Base-by-base conservation (phyloP, 2,888 invertebrate species). In the Tetranychus truncatus region DNA sequence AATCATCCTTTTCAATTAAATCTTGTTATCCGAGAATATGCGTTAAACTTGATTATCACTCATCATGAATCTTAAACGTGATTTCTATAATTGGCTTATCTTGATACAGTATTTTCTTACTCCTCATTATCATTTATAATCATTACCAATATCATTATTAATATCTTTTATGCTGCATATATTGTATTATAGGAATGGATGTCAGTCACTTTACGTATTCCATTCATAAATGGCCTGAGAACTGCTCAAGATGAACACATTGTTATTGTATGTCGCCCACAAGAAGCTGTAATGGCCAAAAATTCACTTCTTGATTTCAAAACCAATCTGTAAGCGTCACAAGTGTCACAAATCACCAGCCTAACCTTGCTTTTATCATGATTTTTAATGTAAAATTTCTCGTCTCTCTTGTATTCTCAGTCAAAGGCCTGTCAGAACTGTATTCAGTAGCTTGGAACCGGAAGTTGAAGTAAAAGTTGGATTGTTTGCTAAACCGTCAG, bases 161-260 rank as follows among this genome's bases (percentile, higher is more conserved):
- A 34, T 5, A 34, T 34, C 34, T 3, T 34, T 34, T 3, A 34
- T 76, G 24, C 65, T 74, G 18, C 75, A 74, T 45, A 73, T 78
- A 20, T 45, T n/a, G 69, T 69, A 34, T 34, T 34, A 34, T 74
- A 81, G 81, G 78, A 78, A 20, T 81, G 80, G 81, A 76, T 81
- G 45, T 81, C 81, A 66, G 78, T 81, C 55, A 79, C 79, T 0
- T 74, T 81, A 11, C 77, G 81, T 8, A 80, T 81, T 75, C 81
- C 81, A 11, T 76, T 79, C 20, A 77, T 81, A 71, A 77, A 78
- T 45, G 81, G 81, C 0, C 77, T 81, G 15, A 79, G 80, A 74
- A 79, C 81, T 55, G 81, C 81, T 2, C 81, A 81, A 74, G 81
- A 81, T 75, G 81, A 81, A 74, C 78, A 80, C 45, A 79, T 81